Conservation (phyloP, 2,797 vertebrate genomes). For the Tapirus indicus region DNA sequence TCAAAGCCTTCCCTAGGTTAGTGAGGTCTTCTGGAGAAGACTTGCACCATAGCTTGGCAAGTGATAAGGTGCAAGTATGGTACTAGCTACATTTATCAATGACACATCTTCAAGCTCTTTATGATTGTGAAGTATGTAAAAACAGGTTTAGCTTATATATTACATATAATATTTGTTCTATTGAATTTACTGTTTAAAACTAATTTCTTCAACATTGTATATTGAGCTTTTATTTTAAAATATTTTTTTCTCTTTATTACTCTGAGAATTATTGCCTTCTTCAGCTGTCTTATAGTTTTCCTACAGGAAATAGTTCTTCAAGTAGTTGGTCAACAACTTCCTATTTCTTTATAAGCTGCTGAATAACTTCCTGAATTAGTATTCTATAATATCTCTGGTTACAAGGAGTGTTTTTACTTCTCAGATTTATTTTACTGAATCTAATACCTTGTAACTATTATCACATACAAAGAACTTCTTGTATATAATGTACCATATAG, state of each 20-base stretch:
- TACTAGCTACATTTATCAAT: background rate
- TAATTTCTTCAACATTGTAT: background rate
- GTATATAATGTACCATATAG: background rate
- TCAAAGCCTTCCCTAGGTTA: background rate
- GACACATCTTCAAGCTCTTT: background rate
- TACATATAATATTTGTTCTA: background rate
- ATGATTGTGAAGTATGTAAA: background rate
- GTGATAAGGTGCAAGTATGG: conserved; percentile 55
- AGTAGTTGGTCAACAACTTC: conserved; percentile 90
- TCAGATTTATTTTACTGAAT: conserved; percentile 70
- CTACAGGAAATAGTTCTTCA: conserved; percentile 89
- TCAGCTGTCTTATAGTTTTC: conserved; percentile 85
- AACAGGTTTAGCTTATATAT: background rate
- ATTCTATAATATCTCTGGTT: conserved; percentile 85
- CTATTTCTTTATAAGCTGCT: conserved; percentile 88
- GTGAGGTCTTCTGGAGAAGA: conserved; percentile 21
- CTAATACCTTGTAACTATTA: conserved; percentile 65
- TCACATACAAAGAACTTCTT: conserved; percentile 34
- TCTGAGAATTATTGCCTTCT: conserved; percentile 77
- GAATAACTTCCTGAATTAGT: conserved; percentile 89
- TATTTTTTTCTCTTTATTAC: conserved; percentile 21
- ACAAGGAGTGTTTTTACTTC: conserved; percentile 78
- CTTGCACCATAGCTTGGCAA: conserved; percentile 37
- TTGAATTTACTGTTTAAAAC: conserved; percentile 54
- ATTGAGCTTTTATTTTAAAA: conserved; percentile 61